phyloP scores from a whole-genome alignment of 2,888 invertebrate genomes.

The Noctuana brunneofusca region DNA sequence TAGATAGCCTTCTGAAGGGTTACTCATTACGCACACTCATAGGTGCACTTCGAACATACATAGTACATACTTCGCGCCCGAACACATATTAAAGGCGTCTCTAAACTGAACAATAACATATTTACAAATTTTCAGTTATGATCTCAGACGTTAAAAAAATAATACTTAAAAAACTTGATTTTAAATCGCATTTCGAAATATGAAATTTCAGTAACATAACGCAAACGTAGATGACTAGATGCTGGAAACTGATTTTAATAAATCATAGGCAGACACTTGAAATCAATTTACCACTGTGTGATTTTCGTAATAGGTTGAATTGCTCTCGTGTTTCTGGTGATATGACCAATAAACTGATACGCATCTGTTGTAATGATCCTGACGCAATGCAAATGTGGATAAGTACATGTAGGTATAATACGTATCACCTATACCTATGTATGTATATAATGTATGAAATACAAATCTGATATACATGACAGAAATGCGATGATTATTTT shows the following conservation, averaged over 20 bases:
- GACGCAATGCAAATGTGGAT: slow-evolving; percentile 11
- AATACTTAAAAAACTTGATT: background rate
- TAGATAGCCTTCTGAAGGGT: slow-evolving; percentile 28
- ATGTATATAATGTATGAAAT: background rate
- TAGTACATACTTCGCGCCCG: background rate
- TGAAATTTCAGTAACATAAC: background rate
- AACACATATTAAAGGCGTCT: too few species aligned
- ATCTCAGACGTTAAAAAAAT: background rate
- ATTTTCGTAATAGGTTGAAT: slow-evolving; percentile 36
- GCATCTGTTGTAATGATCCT: slow-evolving; percentile 33
- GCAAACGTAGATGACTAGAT: background rate
- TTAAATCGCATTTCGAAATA: background rate
- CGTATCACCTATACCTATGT: background rate
- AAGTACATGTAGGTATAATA: background rate
- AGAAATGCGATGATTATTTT: too few species aligned
- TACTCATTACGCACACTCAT: slow-evolving; percentile 6
- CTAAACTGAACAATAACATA: too few species aligned
- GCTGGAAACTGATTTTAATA: background rate
- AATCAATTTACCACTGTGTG: slow-evolving; percentile 32
- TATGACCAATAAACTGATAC: slow-evolving; percentile 35
- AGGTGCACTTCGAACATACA: background rate
- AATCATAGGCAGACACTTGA: slow-evolving; percentile 14
- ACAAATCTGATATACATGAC: background rate
- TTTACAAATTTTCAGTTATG: too few species aligned
- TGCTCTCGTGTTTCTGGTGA: slow-evolving; percentile 26